A percentile compares a stretch with the other conserved stretches of the same genome.
phyloP scores from a whole-genome alignment of 2,113 vertebrate species.

The Probosciger aterrimus region DNA sequence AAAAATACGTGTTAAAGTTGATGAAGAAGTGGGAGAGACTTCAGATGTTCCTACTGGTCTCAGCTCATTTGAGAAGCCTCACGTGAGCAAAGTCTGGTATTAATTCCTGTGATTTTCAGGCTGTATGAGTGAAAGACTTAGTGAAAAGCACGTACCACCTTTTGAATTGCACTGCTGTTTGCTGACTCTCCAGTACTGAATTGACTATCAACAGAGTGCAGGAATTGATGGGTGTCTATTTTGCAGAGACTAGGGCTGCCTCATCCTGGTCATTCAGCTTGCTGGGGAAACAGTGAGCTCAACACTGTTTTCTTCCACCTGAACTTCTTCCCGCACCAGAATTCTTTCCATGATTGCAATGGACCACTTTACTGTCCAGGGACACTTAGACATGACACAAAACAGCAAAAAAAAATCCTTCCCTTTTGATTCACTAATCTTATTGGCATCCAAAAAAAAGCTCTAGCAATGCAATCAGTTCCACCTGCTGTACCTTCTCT shows the following conservation, averaged over 20 bases:
- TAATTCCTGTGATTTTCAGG: neutral
- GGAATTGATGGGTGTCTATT: neutral
- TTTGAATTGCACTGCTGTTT: neutral
- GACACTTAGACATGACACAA: neutral
- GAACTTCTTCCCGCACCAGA: neutral
- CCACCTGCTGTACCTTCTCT: neutral
- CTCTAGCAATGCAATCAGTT: neutral
- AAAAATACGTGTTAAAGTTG: neutral
- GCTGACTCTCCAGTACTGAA: neutral
- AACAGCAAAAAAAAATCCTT: neutral
- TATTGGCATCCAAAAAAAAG: neutral
- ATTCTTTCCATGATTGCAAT: neutral
- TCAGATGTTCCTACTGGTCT: neutral
- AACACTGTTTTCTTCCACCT: neutral
- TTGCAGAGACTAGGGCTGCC: neutral
- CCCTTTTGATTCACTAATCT: neutral
- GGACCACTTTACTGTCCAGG: neutral
- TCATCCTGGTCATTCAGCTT: neutral
- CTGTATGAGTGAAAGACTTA: neutral
- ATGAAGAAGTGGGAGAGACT: neutral
- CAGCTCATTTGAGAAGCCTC: neutral
- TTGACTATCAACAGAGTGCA: neutral
- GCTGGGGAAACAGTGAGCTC: neutral
- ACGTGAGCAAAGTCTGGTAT: neutral
- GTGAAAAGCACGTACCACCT: neutral